Conservation (phyloP, 2,888 invertebrate genomes). For the Poecilobothrus nobilitatus region DNA sequence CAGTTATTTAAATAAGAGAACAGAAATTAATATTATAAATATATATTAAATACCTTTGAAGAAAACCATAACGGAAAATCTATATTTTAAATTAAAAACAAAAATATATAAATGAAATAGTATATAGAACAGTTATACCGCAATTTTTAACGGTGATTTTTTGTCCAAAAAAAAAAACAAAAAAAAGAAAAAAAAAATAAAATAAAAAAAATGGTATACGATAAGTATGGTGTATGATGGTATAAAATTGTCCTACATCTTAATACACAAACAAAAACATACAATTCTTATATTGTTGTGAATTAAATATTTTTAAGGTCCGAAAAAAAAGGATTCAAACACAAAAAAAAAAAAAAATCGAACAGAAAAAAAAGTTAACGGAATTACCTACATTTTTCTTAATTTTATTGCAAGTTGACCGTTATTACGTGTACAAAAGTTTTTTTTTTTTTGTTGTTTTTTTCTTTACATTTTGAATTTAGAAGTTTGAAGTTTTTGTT, state of each 20-base stretch:
- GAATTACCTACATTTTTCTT: not conserved
- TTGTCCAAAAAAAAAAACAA: no score
- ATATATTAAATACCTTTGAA: not conserved
- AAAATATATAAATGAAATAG: not conserved
- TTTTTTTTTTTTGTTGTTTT: not conserved
- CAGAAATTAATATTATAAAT: not conserved
- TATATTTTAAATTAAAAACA: no score
- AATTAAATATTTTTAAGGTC: not conserved
- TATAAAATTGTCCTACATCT: not conserved
- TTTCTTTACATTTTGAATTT: not conserved
- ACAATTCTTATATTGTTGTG: not conserved
- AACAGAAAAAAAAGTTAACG: not conserved
- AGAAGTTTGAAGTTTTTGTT: not conserved
- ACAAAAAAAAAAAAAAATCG: not conserved
- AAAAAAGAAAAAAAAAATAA: no score
- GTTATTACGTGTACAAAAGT: not conserved
- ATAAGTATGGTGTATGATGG: not conserved
- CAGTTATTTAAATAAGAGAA: not conserved
- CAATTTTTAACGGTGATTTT: conserved; percentile 2
- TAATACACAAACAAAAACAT: not conserved
- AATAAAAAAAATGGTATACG: not conserved
- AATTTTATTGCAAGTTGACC: conserved; percentile 6
- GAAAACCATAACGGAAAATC: no score
- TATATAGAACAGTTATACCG: not conserved
- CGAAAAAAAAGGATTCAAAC: not conserved